Conservation (phyloP, 2,113 vertebrate genomes). For the Mungos mungo region DNA sequence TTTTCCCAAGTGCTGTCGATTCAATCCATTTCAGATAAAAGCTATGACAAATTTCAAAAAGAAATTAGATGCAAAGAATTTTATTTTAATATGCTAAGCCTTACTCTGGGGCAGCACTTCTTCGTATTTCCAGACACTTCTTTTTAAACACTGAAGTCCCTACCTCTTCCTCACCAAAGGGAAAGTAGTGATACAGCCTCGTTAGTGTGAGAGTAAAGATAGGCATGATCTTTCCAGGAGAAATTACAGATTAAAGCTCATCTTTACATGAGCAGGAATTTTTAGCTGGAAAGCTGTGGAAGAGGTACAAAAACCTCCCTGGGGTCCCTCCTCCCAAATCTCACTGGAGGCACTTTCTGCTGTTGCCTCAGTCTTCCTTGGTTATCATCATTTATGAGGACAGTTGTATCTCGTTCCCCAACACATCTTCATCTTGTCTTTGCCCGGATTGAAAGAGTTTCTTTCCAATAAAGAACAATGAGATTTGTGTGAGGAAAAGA, state of each 20-base stretch:
- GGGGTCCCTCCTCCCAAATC: neutral
- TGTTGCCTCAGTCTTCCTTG: neutral
- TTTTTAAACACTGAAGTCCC: neutral
- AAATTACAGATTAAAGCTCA: neutral
- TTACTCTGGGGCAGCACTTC: neutral
- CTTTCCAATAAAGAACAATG: neutral
- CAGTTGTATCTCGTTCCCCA: neutral
- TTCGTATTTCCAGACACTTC: neutral
- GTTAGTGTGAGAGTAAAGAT: neutral
- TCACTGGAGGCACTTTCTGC: neutral
- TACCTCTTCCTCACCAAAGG: neutral
- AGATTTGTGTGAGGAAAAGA: neutral
- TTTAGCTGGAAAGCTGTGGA: neutral
- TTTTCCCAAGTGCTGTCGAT: neutral
- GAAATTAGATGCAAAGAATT: neutral
- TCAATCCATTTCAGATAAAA: neutral
- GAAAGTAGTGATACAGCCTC: neutral
- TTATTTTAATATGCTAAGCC: neutral
- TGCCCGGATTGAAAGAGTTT: neutral
- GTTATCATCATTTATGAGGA: neutral
- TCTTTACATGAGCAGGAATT: neutral
- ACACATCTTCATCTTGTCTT: conserved; percentile 5
- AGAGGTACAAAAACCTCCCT: neutral
- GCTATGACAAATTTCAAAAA: neutral
- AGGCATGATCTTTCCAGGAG: neutral